phyloP scores from a whole-genome alignment of 2,797 vertebrate species.

The Moxostoma hubbsi region DNA sequence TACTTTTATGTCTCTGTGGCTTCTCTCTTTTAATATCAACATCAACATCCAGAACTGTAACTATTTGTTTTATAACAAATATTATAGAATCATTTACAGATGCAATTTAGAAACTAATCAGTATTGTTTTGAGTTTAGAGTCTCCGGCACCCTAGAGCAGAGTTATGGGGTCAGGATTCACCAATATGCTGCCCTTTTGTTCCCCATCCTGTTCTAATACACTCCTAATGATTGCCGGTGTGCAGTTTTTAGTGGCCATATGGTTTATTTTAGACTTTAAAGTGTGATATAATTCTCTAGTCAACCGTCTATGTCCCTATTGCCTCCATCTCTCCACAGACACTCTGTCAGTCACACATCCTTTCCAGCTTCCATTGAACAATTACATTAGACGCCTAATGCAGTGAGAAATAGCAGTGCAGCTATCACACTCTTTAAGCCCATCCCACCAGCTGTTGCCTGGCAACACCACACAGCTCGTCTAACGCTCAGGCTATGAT shows the following conservation, averaged over 20 bases:
- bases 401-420: constrained; percentile 79
- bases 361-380: constrained; percentile 67
- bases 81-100: not conserved
- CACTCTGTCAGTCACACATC: constrained; percentile 46
- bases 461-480: constrained; percentile 69
- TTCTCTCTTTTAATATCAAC: no score
- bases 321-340: constrained; percentile 46
- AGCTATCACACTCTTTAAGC: constrained; percentile 64
- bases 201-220: constrained; percentile 11
- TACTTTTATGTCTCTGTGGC: no score
- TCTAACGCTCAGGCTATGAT: constrained; percentile 11
- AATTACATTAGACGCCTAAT: constrained; percentile 78
- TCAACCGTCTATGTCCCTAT: constrained; percentile 52
- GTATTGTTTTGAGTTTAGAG: not conserved
- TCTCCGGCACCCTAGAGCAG: no score
- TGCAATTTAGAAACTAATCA: not conserved
- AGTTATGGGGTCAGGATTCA: not conserved
- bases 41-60: no score
- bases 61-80: no score
- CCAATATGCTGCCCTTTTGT: not conserved
- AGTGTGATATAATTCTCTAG: constrained; percentile 34
- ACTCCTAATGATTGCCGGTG: constrained; percentile 10
- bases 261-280: constrained; percentile 37
- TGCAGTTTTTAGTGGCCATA: constrained; percentile 23
- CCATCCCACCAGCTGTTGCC: constrained; percentile 73